phyloP scores from a whole-genome alignment of 1,140 invertebrate species.

The Lysiphlebus fabarum region DNA sequence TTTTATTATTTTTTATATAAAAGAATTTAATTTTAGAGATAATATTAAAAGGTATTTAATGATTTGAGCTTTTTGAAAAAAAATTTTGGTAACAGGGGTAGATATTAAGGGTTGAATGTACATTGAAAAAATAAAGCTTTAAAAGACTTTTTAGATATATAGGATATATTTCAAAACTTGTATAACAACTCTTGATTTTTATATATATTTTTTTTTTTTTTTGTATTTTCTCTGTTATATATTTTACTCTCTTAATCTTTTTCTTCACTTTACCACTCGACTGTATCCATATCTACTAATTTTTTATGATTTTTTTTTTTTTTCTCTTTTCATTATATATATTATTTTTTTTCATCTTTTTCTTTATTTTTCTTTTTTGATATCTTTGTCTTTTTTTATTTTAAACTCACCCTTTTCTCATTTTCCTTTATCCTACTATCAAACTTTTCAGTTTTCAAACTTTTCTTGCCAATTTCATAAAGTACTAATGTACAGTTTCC shows the following conservation, averaged over 20 bases:
- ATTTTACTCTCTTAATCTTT: slow-evolving; percentile 11
- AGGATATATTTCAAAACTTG: slow-evolving; percentile 40
- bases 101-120: slow-evolving; percentile 30
- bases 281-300: not conserved
- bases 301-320: too few relatives aligned
- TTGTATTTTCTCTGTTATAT: slow-evolving; percentile 9
- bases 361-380: not conserved
- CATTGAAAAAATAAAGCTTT: slow-evolving; percentile 24
- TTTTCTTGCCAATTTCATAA: slow-evolving; percentile 14
- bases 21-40: too few relatives aligned
- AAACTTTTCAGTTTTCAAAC: slow-evolving; percentile 1
- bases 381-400: too few relatives aligned
- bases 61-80: slow-evolving; percentile 9
- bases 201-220: slow-evolving; percentile 10
- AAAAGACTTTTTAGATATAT: slow-evolving; percentile 48
- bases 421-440: not conserved
- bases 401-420: not conserved
- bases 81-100: slow-evolving; percentile 16
- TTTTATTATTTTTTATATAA: too few relatives aligned
- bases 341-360: not conserved
- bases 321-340: too few relatives aligned
- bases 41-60: not conserved
- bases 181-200: slow-evolving; percentile 36
- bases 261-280: slow-evolving; percentile 12
- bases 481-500: slow-evolving; percentile 18